Conservation (phyloP, 2,888 invertebrate species). For the Stenolophus ochropezus region DNA sequence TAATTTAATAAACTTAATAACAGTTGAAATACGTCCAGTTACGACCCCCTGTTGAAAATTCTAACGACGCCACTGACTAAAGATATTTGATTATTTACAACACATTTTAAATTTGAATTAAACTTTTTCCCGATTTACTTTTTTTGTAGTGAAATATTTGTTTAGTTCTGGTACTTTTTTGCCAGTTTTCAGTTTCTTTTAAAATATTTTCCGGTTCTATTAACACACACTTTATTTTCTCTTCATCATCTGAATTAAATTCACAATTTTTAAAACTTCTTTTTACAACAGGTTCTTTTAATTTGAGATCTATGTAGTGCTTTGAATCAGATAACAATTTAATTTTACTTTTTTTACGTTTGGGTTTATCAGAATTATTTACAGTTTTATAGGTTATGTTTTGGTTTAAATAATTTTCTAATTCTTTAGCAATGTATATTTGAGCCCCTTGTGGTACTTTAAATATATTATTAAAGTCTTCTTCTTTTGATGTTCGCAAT, state of each 20-base stretch:
- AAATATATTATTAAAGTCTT: conserved; percentile 76
- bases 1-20: background rate
- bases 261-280: conserved; percentile 68
- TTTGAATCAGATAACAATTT: conserved; percentile 74
- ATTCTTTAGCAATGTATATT: conserved; percentile 74
- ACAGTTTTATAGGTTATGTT: conserved; percentile 68
- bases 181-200: conserved; percentile 75
- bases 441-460: conserved; percentile 75
- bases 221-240: conserved; percentile 69
- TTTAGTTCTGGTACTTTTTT: conserved; percentile 74
- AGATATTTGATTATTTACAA: background rate
- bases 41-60: background rate
- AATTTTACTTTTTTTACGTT: conserved; percentile 72
- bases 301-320: conserved; percentile 69
- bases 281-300: background rate
- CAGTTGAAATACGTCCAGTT: background rate
- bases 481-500: conserved; percentile 68
- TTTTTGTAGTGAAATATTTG: conserved; percentile 74
- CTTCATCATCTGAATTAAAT: conserved; percentile 67
- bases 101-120: background rate
- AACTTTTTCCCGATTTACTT: conserved; percentile 68
- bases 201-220: conserved; percentile 74
- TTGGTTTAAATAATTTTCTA: conserved; percentile 74
- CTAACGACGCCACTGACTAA: background rate
- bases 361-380: conserved; percentile 53